Evolutionary conservation across 2,888 invertebrate genomes (phyloP).

Genomic region (Gymnocheta viridis): DNA sequence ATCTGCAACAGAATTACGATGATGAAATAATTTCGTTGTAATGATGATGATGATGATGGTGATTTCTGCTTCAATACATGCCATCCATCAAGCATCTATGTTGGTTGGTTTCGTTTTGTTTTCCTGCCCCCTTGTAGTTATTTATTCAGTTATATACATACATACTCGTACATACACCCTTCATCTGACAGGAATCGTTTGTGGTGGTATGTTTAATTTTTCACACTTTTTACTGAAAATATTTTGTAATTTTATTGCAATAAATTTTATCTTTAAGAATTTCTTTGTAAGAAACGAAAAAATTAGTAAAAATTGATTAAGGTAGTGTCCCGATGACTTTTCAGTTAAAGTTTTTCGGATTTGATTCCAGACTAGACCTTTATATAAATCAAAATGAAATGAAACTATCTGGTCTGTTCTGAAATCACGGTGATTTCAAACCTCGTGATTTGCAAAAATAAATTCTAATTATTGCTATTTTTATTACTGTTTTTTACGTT

Average conservation of each 20-base stretch:
- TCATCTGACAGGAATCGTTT: constrained; percentile 9
- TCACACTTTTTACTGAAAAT: constrained; percentile 5
- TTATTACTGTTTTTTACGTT: too few species aligned
- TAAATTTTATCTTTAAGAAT: background rate
- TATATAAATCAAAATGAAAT: too few species aligned
- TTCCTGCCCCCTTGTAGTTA: background rate
- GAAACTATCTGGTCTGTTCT: too few species aligned
- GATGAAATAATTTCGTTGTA: constrained; percentile 36
- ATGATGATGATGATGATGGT: constrained; percentile 59
- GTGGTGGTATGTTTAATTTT: constrained; percentile 7
- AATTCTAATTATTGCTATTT: too few species aligned
- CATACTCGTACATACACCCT: too few species aligned
- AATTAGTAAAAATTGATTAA: background rate
- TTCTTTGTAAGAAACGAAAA: background rate
- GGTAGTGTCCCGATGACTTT: too few species aligned
- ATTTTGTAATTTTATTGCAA: constrained; percentile 10
- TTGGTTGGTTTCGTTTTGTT: constrained; percentile 38
- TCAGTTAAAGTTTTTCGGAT: too few species aligned
- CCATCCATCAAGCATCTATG: constrained; percentile 62
- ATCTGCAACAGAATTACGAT: constrained; percentile 39
- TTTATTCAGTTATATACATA: constrained; percentile 23
- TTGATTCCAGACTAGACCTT: too few species aligned
- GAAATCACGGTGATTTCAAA: too few species aligned
- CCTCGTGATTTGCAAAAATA: too few species aligned
- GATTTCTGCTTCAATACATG: constrained; percentile 72